phyloP scores from a whole-genome alignment of 2,888 invertebrate genomes.

The Drosophila hamatofila region DNA sequence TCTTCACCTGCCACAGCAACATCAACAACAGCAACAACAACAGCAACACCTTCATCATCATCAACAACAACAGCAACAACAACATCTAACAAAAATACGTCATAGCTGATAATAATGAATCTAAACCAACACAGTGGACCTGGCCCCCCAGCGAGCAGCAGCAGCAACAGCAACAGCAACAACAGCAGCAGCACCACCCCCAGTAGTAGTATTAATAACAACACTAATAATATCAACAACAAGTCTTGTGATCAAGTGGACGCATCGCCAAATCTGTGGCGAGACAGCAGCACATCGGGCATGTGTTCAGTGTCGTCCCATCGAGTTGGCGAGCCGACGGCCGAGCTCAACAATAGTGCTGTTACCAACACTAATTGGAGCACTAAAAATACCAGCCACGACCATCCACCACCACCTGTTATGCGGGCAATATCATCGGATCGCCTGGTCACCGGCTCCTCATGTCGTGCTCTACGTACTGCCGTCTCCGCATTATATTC shows the following conservation, averaged over 20 bases:
- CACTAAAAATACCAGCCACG: slow-evolving; percentile 7
- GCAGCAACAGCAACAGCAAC: not conserved
- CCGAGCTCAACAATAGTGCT: slow-evolving; percentile 31
- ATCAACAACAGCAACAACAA: not conserved
- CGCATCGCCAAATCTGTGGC: slow-evolving; percentile 51
- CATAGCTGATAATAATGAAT: slow-evolving; percentile 85
- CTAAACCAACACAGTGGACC: slow-evolving; percentile 85
- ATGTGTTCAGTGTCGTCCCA: slow-evolving; percentile 44
- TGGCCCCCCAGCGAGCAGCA: slow-evolving; percentile 78
- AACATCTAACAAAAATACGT: slow-evolving; percentile 47
- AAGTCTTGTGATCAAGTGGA: slow-evolving; percentile 61
- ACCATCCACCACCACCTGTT: slow-evolving; percentile 70
- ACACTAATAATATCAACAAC: slow-evolving; percentile 1
- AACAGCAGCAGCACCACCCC: slow-evolving; percentile 18
- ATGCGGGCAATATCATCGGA: slow-evolving; percentile 85
- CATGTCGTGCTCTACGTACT: slow-evolving; percentile 95
- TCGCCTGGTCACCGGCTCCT: slow-evolving; percentile 89
- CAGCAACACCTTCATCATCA: not conserved
- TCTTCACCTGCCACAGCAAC: slow-evolving; percentile 13
- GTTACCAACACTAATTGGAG: slow-evolving; percentile 7
- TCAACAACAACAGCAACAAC: not conserved
- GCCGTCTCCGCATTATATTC: slow-evolving; percentile 96
- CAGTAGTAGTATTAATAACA: slow-evolving; percentile 11
- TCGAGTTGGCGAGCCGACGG: slow-evolving; percentile 19
- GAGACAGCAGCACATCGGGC: slow-evolving; percentile 51